Conservation (phyloP, 2,888 invertebrate species). For the Lasius fuliginosus region DNA sequence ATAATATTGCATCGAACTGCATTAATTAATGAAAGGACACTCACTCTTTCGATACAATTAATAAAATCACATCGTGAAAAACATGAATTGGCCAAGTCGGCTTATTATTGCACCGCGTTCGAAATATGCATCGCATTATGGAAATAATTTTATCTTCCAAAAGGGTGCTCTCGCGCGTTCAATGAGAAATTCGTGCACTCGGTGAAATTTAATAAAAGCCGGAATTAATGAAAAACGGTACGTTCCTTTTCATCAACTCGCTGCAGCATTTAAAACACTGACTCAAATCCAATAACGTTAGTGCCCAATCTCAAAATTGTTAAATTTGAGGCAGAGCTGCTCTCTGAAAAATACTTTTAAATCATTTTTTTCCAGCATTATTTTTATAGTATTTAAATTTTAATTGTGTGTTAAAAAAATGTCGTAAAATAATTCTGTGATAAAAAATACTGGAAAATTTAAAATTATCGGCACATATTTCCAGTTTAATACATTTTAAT, state of each 20-base stretch:
- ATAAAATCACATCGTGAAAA: constrained; percentile 51
- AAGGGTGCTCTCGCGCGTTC: constrained; percentile 21
- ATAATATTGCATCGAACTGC: constrained; percentile 43
- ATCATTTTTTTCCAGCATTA: neutral
- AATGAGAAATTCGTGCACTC: constrained; percentile 42
- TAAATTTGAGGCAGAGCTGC: neutral
- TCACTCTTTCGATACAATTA: constrained; percentile 40
- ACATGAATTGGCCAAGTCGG: constrained; percentile 48
- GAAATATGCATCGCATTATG: constrained; percentile 48
- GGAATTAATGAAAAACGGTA: constrained; percentile 47
- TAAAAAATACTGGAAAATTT: constrained; percentile 16
- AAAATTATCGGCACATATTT: neutral
- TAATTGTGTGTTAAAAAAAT: neutral
- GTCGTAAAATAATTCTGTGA: neutral
- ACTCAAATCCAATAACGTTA: constrained; percentile 21
- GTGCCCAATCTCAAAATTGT: constrained; percentile 18
- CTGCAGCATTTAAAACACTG: constrained; percentile 11
- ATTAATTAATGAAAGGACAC: constrained; percentile 56
- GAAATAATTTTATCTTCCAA: constrained; percentile 51
- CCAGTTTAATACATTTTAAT: neutral
- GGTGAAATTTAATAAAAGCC: constrained; percentile 51
- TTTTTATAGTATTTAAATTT: constrained; percentile 11
- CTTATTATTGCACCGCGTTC: constrained; percentile 51
- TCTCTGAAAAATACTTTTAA: neutral
- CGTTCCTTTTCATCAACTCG: constrained; percentile 44